These are phyloP conservation scores for Nowickia ferox DNA, from an alignment of 2,888 invertebrate species.

Conservation along the genomic window DNA sequence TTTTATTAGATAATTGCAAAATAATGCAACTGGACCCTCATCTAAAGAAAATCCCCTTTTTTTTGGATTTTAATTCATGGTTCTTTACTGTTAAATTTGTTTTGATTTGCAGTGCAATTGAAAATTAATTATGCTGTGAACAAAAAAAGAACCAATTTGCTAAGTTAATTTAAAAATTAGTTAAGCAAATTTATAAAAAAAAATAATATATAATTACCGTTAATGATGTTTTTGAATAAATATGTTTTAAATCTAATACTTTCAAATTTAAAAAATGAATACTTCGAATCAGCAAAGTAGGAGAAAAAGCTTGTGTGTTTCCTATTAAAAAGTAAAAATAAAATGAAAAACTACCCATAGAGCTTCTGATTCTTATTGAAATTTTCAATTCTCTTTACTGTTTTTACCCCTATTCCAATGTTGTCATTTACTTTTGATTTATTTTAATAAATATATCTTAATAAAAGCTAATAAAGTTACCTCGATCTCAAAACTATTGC, in stretches of 20 bases:
- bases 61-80: not conserved
- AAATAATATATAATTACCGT: not conserved
- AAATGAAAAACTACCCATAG: too few relatives aligned
- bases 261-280: too few relatives aligned
- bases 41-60: not conserved
- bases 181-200: slow-evolving; percentile 1
- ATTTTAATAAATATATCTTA: too few relatives aligned
- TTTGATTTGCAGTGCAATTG: not conserved
- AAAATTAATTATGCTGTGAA: not conserved
- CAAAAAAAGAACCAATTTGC: not conserved
- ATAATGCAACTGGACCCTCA: slow-evolving; percentile 34
- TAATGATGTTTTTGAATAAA: not conserved
- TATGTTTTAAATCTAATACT: not conserved
- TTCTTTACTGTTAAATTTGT: not conserved
- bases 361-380: too few relatives aligned
- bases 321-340: too few relatives aligned
- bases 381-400: too few relatives aligned
- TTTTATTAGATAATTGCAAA: slow-evolving; percentile 9
- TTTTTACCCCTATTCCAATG: too few relatives aligned
- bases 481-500: not conserved
- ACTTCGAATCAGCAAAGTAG: too few relatives aligned
- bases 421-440: too few relatives aligned
- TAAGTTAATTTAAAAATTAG: slow-evolving; percentile 13
- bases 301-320: too few relatives aligned
- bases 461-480: too few relatives aligned